A percentile compares a stretch with the other conserved stretches of the same genome.
phyloP scores from a whole-genome alignment of 2,888 invertebrate species.

The Tachystola acroxantha region DNA sequence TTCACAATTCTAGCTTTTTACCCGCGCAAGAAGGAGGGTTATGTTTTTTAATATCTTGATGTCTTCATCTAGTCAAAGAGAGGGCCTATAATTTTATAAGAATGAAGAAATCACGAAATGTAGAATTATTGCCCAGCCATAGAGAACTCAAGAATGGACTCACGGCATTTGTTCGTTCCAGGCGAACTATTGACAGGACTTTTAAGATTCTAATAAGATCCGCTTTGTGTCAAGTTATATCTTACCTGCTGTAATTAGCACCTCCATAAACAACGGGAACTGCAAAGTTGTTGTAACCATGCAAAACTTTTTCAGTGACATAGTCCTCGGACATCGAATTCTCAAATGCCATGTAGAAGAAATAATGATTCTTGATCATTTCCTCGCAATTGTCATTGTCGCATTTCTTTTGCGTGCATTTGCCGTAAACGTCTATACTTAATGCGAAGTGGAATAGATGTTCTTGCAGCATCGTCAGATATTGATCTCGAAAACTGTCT shows the following conservation, averaged over 20 bases:
- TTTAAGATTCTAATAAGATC: too few species aligned
- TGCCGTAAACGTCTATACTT: slow-evolving; percentile 41
- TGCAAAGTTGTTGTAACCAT: slow-evolving; percentile 74
- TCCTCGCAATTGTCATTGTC: slow-evolving; percentile 24
- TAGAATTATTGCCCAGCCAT: too few species aligned
- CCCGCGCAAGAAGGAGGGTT: too few species aligned
- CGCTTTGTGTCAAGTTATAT: too few species aligned
- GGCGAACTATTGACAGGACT: too few species aligned
- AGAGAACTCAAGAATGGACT: too few species aligned
- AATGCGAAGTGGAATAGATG: slow-evolving; percentile 40
- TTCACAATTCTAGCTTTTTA: too few species aligned
- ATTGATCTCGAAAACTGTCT: slow-evolving; percentile 33
- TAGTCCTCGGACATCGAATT: slow-evolving; percentile 47
- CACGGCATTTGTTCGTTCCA: too few species aligned
- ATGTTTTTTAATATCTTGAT: too few species aligned
- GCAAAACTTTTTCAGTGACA: slow-evolving; percentile 50
- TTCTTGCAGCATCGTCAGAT: slow-evolving; percentile 38
- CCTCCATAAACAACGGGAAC: slow-evolving; percentile 84
- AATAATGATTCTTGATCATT: slow-evolving; percentile 40
- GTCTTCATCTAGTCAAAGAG: too few species aligned
- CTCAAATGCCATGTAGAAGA: slow-evolving; percentile 55
- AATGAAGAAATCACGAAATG: too few species aligned
- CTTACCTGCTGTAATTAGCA: slow-evolving; percentile 76
- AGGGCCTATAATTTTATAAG: too few species aligned
- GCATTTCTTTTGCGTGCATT: slow-evolving; percentile 32